Evolutionary conservation across 2,797 vertebrate genomes (phyloP).

Genomic region (Podarcis siculus): DNA sequence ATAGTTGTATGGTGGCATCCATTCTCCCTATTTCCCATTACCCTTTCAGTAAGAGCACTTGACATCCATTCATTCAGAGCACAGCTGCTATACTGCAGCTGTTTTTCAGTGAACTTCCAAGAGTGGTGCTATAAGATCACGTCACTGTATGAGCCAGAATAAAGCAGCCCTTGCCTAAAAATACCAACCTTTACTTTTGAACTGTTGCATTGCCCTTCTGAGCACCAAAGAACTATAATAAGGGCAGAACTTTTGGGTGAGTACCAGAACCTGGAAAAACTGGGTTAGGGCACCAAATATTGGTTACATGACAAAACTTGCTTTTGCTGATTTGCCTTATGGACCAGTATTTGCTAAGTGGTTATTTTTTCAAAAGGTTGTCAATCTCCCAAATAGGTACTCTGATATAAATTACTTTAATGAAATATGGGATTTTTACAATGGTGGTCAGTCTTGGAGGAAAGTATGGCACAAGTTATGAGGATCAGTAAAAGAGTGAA

Average conservation of each 20-base stretch:
- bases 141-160: conserved; percentile 10
- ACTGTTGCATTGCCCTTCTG: background rate
- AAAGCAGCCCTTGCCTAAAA: background rate
- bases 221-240: too few species aligned
- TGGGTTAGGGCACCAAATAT: background rate
- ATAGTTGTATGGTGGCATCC: background rate
- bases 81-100: background rate
- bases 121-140: background rate
- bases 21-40: too few species aligned
- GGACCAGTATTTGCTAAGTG: background rate
- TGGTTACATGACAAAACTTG: background rate
- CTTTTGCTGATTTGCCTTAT: background rate
- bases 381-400: background rate
- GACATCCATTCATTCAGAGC: too few species aligned
- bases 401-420: too few species aligned
- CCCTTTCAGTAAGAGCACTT: too few species aligned
- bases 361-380: background rate
- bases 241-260: background rate
- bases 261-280: background rate
- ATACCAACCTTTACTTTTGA: background rate
- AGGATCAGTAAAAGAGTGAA: too few species aligned
- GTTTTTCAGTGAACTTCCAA: conserved; percentile 24
- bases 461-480: too few species aligned
- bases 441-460: background rate
- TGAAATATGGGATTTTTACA: too few species aligned